Conservation (phyloP, 2,797 vertebrate genomes). For the Poeciliopsis turneri region DNA sequence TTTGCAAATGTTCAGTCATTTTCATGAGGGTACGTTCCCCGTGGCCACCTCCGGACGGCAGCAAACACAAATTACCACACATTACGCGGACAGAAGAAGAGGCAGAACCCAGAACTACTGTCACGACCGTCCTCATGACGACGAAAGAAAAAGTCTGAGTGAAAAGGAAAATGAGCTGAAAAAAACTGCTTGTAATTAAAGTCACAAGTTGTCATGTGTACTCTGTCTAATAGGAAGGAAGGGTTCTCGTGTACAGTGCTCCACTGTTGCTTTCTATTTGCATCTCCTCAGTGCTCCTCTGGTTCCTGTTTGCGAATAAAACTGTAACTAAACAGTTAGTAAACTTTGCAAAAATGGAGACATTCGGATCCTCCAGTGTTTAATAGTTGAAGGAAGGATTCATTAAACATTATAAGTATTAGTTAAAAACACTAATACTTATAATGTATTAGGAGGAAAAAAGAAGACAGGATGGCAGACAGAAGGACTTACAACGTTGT, state of each 20-base stretch:
- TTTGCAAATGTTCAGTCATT: neutral
- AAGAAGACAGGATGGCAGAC: slow-evolving; percentile 75
- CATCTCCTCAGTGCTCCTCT: neutral
- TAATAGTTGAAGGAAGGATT: neutral
- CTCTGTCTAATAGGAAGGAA: slow-evolving; percentile 47
- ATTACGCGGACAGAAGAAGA: slow-evolving; percentile 37
- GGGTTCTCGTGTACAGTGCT: slow-evolving; percentile 18
- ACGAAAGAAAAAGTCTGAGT: slow-evolving; percentile 15
- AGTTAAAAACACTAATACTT: neutral
- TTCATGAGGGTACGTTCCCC: slow-evolving; percentile 20
- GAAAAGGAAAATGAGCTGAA: slow-evolving; percentile 34
- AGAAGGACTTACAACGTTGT: slow-evolving; percentile 81
- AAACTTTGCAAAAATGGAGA: slow-evolving; percentile 17
- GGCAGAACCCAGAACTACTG: neutral
- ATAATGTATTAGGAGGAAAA: slow-evolving; percentile 20
- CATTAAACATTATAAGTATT: no score
- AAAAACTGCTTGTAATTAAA: slow-evolving; percentile 62
- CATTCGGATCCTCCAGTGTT: neutral
- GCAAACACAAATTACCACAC: slow-evolving; percentile 41
- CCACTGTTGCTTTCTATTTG: slow-evolving; percentile 1
- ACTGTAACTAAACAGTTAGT: slow-evolving; percentile 17
- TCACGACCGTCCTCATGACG: slow-evolving; percentile 32
- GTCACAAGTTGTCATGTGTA: slow-evolving; percentile 78
- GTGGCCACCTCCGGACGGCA: slow-evolving; percentile 67
- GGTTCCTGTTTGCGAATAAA: slow-evolving; percentile 18